These are phyloP conservation scores for Chelidonichthys spinosus DNA, from an alignment of 2,797 vertebrate species.

Conservation along the genomic window DNA sequence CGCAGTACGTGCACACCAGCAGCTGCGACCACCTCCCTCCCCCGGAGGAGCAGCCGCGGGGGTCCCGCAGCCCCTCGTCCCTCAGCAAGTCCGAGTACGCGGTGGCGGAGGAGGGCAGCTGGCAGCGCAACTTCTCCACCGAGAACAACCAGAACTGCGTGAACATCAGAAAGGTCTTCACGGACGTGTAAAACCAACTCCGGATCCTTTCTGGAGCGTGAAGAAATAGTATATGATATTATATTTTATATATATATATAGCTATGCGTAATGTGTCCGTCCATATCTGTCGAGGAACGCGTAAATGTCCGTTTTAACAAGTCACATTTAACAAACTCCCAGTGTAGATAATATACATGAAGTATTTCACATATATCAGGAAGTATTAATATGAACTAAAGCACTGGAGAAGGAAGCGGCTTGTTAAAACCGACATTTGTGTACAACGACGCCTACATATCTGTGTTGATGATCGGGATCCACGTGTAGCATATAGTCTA, in stretches of 20 bases:
- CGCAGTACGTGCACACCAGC: constrained; percentile 90
- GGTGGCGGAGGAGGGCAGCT: constrained; percentile 94
- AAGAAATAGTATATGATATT: constrained; percentile 29
- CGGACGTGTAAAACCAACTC: constrained; percentile 88
- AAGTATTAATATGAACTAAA: constrained; percentile 34
- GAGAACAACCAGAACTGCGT: constrained; percentile 95
- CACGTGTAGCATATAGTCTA: constrained; percentile 63
- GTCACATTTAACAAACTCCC: background rate
- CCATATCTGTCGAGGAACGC: constrained; percentile 73
- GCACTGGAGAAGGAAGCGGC: constrained; percentile 21
- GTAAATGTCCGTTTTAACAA: constrained; percentile 62
- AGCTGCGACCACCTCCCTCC: constrained; percentile 94
- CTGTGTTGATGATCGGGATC: constrained; percentile 62
- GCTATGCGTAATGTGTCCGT: constrained; percentile 64
- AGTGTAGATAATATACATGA: no score
- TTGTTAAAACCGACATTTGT: constrained; percentile 63
- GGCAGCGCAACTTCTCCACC: constrained; percentile 89
- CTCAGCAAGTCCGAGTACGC: constrained; percentile 95
- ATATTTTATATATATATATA: constrained; percentile 55
- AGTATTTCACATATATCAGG: constrained; percentile 25
- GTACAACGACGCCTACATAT: constrained; percentile 69
- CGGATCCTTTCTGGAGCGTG: constrained; percentile 47
- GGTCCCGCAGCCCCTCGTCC: constrained; percentile 92
- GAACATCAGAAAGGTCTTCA: constrained; percentile 97
- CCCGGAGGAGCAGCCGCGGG: constrained; percentile 86